Base-by-base conservation (phyloP, 64 coral and sea anemone species). In the Platygyra sinensis region DNA sequence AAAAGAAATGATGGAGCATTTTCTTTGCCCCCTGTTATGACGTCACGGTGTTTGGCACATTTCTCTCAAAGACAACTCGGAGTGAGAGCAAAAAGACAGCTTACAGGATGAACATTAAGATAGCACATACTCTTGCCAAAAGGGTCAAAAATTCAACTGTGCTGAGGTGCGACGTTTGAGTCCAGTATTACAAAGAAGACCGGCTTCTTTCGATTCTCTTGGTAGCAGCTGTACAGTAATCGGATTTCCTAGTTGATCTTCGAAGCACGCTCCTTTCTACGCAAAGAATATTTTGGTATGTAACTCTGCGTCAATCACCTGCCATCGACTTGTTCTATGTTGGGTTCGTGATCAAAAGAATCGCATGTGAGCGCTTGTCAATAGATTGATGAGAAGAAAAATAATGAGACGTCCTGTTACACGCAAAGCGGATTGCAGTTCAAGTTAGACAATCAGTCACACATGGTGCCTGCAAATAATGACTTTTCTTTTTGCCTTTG, bases 11-110 rank as follows among this genome's bases (percentile, higher is more conserved):
- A 85, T 69, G 22, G 65, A 69, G 25, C 81, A 22, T 71, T 85
- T 59, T 80, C 52, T 80, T 85, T 71, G 63, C 62, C 81, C 1
- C 38, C 81, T 85, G 81, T 72, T 85, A 85, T 85, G 81, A 85
- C 81, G 81, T 85, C 81, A 85, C 38, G 2, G 65, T 71, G 38
- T 72, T 72, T 85, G n/a, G 81, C 62, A 15, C 62, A 50, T 85
- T 85, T 18, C 19, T 67, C 18, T 13, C 19, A 24, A 64, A 60
- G 31, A 24, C 30, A 67, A 31, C 30, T 83, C 16, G 30, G 67
- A 18, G 22, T 20, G 60, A 50, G 24, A 39, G 81, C 9, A 24
- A 42, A 50, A 49, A 30, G 15, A 9, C 29, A 8, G 22, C 25
- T 27, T 27, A 27, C 5, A 69, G 65, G 65, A 69, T 69, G 22